Conservation (phyloP, 2,797 vertebrate genomes). For the Tiaroga cobitis region DNA sequence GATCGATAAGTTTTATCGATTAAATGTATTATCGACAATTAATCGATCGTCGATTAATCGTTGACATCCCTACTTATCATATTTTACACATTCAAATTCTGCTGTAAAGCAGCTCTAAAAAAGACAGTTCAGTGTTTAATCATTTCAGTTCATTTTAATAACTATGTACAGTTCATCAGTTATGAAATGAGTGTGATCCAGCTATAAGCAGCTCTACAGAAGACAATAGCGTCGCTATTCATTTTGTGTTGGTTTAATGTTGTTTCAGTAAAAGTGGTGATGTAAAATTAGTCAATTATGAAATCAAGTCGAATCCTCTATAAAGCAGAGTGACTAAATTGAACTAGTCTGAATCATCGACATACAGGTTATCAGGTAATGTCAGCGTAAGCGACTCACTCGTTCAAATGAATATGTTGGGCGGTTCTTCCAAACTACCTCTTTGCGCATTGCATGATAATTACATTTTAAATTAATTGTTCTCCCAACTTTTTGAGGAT, state of each 20-base stretch:
- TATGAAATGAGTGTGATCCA: not conserved
- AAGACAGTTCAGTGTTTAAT: not conserved
- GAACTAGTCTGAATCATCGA: not conserved
- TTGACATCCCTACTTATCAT: too few relatives aligned
- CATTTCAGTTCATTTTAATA: not conserved
- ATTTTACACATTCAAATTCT: not conserved
- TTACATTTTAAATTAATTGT: fast-evolving
- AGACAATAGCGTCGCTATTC: not conserved
- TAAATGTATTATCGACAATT: too few relatives aligned
- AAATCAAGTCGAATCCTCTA: not conserved
- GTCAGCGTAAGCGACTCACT: not conserved
- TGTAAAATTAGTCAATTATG: not conserved
- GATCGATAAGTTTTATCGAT: too few relatives aligned
- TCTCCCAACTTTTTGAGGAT: not conserved
- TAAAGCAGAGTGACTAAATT: not conserved
- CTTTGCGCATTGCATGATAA: too few relatives aligned
- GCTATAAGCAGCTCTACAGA: not conserved
- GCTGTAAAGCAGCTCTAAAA: not conserved
- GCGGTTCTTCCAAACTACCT: too few relatives aligned
- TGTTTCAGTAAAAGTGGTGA: not conserved
- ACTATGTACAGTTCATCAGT: not conserved
- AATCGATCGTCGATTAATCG: too few relatives aligned
- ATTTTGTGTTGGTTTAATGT: not conserved
- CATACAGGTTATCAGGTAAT: not conserved
- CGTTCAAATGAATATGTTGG: not conserved